These are phyloP conservation scores for Discoglossus pictus DNA, from an alignment of 2,797 vertebrate species.

Conservation along the genomic window DNA sequence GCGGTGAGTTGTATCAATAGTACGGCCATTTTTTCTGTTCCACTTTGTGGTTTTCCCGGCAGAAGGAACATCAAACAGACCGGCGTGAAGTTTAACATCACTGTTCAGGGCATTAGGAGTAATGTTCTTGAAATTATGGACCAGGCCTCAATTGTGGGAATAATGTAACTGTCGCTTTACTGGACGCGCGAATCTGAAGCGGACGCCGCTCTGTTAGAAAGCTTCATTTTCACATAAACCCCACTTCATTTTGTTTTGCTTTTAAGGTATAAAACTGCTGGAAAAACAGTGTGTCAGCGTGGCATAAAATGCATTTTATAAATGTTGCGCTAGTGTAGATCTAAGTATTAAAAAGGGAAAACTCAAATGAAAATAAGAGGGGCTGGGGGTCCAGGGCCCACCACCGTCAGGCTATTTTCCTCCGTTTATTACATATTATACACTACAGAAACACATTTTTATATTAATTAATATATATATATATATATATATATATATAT, in stretches of 20 bases:
- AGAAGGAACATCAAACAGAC: conserved; percentile 44
- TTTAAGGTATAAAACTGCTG: background rate
- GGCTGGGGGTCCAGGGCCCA: too few relatives aligned
- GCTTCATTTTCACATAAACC: conserved; percentile 1
- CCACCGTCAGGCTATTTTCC: too few relatives aligned
- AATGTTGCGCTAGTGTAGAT: too few relatives aligned
- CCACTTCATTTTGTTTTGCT: background rate
- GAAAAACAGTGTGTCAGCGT: too few relatives aligned
- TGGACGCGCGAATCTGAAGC: background rate
- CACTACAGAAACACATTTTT: too few relatives aligned
- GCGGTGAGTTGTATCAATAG: conserved; percentile 48
- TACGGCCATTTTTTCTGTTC: conserved; percentile 45
- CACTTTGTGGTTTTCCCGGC: conserved; percentile 29
- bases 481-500: conserved; percentile 57
- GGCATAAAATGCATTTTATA: too few relatives aligned
- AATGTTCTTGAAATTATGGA: conserved; percentile 48
- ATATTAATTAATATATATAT: too few relatives aligned
- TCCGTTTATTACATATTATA: too few relatives aligned
- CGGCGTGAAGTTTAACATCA: conserved; percentile 37
- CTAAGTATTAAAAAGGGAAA: too few relatives aligned
- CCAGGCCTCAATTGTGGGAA: conserved; percentile 6
- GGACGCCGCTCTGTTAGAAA: background rate
- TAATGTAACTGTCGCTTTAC: conserved; percentile 13
- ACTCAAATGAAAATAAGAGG: too few relatives aligned
- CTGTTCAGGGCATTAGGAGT: conserved; percentile 42